Percentiles rank a stretch among this genome's conserved stretches.
Conservation (phyloP, 1,140 invertebrate genomes). For the Pantala flavescens region DNA sequence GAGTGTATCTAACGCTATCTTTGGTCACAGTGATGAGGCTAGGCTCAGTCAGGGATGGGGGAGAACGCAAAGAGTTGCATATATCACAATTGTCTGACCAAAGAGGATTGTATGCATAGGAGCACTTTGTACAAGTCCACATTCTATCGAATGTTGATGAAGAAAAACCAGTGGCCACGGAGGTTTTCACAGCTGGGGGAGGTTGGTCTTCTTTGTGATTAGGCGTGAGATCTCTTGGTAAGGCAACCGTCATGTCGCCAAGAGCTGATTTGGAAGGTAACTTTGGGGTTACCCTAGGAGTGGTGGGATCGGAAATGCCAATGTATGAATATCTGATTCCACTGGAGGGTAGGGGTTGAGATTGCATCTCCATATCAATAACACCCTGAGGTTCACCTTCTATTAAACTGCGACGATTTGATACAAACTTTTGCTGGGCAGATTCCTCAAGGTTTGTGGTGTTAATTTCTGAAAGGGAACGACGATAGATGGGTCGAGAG, state of each 20-base stretch:
- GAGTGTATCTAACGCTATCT: slow-evolving; percentile 42
- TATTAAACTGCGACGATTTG: slow-evolving; percentile 44
- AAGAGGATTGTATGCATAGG: slow-evolving; percentile 74
- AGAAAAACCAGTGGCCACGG: background rate
- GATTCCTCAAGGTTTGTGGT: slow-evolving; percentile 32
- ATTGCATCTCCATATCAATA: slow-evolving; percentile 26
- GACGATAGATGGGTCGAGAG: slow-evolving; percentile 31
- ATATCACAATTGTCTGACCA: slow-evolving; percentile 68
- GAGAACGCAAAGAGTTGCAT: slow-evolving; percentile 53
- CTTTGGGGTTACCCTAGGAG: slow-evolving; percentile 29
- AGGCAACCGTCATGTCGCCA: background rate
- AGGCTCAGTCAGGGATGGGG: slow-evolving; percentile 50
- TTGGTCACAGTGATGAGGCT: slow-evolving; percentile 58
- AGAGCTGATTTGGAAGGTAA: background rate
- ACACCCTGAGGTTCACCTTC: slow-evolving; percentile 44
- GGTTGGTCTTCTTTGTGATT: background rate
- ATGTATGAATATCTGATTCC: slow-evolving; percentile 45
- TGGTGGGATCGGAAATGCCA: slow-evolving; percentile 43
- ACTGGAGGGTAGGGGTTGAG: slow-evolving; percentile 20
- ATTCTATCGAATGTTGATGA: slow-evolving; percentile 43
- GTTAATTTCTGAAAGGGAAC: slow-evolving; percentile 40
- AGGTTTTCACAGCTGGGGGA: background rate
- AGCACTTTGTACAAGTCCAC: slow-evolving; percentile 80
- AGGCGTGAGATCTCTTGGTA: background rate
- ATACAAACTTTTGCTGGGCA: slow-evolving; percentile 31